Evolutionary conservation across 2,113 vertebrate species (phyloP), one percentile per base, ranked within the genome.

Genomic region (Phyllopteryx taeniolatus): DNA sequence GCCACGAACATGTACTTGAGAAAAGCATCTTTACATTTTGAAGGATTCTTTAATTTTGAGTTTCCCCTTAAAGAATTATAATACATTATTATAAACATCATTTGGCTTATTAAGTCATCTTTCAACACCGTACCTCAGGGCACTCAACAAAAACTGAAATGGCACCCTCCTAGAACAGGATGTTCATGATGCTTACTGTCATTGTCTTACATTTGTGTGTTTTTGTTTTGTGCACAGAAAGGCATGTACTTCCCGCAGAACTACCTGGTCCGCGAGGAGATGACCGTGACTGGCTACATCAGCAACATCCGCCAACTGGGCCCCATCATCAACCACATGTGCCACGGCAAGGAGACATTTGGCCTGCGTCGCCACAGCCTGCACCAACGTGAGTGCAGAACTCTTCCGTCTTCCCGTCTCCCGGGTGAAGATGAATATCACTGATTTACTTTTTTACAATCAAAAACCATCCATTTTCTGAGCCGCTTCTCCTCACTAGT

Each of bases 241-340:
- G 96, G 96, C 47, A 95, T 93, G 0, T 98, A 98, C 90, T 91
- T 98, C 80, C 96, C 96, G 2, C 95, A 98, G 91, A 97, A 96
- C 0, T 97, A 98, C 93, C 94, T 98, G 71, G 90, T 98, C 83
- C 95, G 96, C 81, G 96, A 99, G 90, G 96, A 98, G 84, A 96
- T 97, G 96, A 82, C 95, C 0, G 96, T 97, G 39, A 95, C 94
- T 0, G 96, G 96, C 67, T 92, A 93, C 0, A 85, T 98, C 84
- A 93, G 88, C 7, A 96, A 95, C 90, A 92, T 95, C 91, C 93
- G 95, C 68, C 93, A 95, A 84, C 94, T 99, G 27, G 96, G 96
- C 64, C 93, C 95, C 15, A 96, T 95, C 87, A 98, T 99, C 90
- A 91, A 94, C 91, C 6, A 19, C 61, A 51, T n/a, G 31, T 78